A percentile compares a stretch with the other conserved stretches of the same genome.
These are phyloP conservation scores for Charina bottae DNA, from an alignment of 2,113 vertebrate species.

Conservation along the genomic window DNA sequence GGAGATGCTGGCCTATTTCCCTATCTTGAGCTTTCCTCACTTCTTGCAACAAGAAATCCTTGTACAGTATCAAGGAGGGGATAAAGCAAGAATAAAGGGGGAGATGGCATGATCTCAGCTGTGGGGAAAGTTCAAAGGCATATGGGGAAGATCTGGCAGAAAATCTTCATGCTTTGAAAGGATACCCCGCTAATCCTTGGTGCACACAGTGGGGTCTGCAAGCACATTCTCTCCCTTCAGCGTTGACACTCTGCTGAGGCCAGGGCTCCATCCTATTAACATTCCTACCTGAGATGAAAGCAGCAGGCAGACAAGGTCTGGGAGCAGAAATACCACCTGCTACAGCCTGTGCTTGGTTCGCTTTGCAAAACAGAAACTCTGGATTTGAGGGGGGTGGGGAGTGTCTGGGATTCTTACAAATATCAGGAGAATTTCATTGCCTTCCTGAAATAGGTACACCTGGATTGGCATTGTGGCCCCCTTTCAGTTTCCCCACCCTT, in stretches of 20 bases:
- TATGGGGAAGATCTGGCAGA: not conserved
- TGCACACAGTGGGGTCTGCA: not conserved
- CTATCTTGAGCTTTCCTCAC: not conserved
- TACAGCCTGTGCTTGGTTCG: conserved; percentile 10
- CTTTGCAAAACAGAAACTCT: conserved; percentile 10
- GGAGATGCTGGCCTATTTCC: not conserved
- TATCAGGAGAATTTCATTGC: not conserved
- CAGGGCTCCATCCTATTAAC: conserved; percentile 35
- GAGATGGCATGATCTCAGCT: not conserved
- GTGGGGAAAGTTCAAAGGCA: conserved; percentile 14
- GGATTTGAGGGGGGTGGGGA: not conserved
- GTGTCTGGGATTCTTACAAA: not conserved
- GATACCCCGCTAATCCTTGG: conserved; percentile 6
- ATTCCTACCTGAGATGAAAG: conserved; percentile 35
- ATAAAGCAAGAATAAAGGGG: not conserved
- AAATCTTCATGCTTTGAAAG: conserved; percentile 24
- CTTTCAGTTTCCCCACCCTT: not conserved
- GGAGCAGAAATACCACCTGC: conserved; percentile 24
- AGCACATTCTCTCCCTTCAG: conserved; percentile 11
- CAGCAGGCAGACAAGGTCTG: not conserved
- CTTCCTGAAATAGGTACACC: not conserved
- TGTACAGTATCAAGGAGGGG: not conserved
- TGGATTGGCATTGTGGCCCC: conserved; percentile 3
- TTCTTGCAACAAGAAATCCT: not conserved
- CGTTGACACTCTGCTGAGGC: conserved; percentile 14